Evolutionary conservation across 2,797 vertebrate genomes (phyloP).

Genomic region (Poeciliopsis paucimaculata): DNA sequence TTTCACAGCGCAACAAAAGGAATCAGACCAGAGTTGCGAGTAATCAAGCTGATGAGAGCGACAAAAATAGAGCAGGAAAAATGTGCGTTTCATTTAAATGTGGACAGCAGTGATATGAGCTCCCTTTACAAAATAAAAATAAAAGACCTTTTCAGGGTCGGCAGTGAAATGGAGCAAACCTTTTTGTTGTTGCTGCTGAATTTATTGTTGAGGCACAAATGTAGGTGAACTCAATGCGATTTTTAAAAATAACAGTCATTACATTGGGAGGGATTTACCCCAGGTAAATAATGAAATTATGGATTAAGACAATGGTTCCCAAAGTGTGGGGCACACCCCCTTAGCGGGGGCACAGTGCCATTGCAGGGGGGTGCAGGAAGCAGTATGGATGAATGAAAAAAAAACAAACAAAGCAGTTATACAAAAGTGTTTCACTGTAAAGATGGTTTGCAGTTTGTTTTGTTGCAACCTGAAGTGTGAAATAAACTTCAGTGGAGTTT

Average conservation of each 20-base stretch:
- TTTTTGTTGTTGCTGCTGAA: background rate
- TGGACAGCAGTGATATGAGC: background rate
- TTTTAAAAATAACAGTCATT: background rate
- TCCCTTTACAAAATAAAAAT: background rate
- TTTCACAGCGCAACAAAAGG: slow-evolving; percentile 63
- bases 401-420: too few relatives aligned
- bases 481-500: too few relatives aligned
- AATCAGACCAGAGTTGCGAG: slow-evolving; percentile 15
- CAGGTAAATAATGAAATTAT: background rate
- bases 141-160: background rate
- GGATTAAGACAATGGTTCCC: background rate
- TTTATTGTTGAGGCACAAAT: background rate
- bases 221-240: background rate
- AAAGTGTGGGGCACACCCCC: too few relatives aligned
- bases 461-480: too few relatives aligned
- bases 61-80: background rate
- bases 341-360: too few relatives aligned
- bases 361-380: too few relatives aligned
- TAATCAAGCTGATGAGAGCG: slow-evolving; percentile 9
- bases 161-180: background rate
- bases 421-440: too few relatives aligned
- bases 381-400: too few relatives aligned
- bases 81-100: background rate
- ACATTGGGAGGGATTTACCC: background rate
- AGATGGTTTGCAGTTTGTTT: too few relatives aligned